A percentile compares a stretch with the other conserved stretches of the same genome.
Evolutionary conservation across 2,888 invertebrate species (phyloP).

Genomic region (Pasiphila rectangulata): DNA sequence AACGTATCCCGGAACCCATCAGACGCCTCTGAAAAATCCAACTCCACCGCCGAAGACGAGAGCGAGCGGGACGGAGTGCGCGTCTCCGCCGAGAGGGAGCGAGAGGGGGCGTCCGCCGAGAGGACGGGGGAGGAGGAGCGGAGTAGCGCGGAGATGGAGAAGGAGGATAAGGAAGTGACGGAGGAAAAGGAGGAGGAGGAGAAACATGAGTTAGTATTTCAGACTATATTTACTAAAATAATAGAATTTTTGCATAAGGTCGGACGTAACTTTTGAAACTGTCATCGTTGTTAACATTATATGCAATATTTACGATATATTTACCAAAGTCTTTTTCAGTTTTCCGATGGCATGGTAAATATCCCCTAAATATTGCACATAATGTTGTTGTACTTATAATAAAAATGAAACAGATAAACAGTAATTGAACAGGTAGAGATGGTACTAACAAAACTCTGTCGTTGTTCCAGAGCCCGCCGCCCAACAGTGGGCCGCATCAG

Average conservation of each 20-base stretch:
- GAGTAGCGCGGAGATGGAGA: slow-evolving; percentile 35
- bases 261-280: too few relatives aligned
- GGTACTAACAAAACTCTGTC: too few relatives aligned
- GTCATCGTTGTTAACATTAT: too few relatives aligned
- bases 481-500: slow-evolving; percentile 56
- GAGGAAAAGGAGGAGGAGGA: slow-evolving; percentile 33
- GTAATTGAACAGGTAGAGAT: too few relatives aligned
- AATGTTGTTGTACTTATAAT: too few relatives aligned
- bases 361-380: too few relatives aligned
- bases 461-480: slow-evolving; percentile 42
- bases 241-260: too few relatives aligned
- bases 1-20: slow-evolving; percentile 73
- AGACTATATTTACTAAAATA: too few relatives aligned
- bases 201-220: slow-evolving; percentile 47
- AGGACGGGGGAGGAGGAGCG: slow-evolving; percentile 31
- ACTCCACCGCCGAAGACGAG: slow-evolving; percentile 37
- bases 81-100: slow-evolving; percentile 29
- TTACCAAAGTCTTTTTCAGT: too few relatives aligned
- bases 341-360: too few relatives aligned
- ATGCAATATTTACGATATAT: too few relatives aligned
- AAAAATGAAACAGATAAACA: too few relatives aligned
- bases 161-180: slow-evolving; percentile 40
- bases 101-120: slow-evolving; percentile 31
- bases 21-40: slow-evolving; percentile 59
- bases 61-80: slow-evolving; percentile 36